Evolutionary conservation across 2,113 vertebrate species (phyloP).

Genomic region (Erythrolamprus reginae): DNA sequence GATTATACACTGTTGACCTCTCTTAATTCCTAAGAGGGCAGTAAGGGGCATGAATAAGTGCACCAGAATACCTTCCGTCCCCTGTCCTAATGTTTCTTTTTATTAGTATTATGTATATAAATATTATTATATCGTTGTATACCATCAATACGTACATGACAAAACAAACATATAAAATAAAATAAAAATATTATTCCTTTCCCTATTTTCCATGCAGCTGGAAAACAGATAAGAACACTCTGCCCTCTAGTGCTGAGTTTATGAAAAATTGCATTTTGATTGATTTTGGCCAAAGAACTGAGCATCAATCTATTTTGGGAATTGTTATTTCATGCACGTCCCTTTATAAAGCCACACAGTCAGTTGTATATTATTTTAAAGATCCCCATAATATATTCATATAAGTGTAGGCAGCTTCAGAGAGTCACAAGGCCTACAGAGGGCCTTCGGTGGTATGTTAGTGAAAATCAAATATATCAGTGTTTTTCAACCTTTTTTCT

Average conservation of each 20-base stretch:
- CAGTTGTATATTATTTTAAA: neutral
- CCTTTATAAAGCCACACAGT: neutral
- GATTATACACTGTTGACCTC: no score
- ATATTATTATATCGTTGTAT: no score
- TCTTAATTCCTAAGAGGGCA: no score
- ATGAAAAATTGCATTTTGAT: neutral
- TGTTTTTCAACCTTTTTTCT: no score
- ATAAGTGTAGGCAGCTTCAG: neutral
- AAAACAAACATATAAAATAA: no score
- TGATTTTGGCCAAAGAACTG: neutral
- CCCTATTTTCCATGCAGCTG: neutral
- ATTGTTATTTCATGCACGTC: neutral
- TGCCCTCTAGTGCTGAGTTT: neutral
- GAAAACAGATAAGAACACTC: neutral
- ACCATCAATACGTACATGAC: no score
- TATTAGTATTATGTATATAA: no score
- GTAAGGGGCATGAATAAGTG: no score
- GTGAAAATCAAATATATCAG: no score
- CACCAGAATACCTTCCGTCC: no score
- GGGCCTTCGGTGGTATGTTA: no score
- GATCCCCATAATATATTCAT: neutral
- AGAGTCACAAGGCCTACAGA: neutral
- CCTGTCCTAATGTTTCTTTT: no score
- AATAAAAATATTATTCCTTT: neutral
- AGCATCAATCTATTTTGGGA: neutral